These are phyloP conservation scores for Nibea coibor DNA, from an alignment of 2,113 vertebrate species.

Conservation along the genomic window DNA sequence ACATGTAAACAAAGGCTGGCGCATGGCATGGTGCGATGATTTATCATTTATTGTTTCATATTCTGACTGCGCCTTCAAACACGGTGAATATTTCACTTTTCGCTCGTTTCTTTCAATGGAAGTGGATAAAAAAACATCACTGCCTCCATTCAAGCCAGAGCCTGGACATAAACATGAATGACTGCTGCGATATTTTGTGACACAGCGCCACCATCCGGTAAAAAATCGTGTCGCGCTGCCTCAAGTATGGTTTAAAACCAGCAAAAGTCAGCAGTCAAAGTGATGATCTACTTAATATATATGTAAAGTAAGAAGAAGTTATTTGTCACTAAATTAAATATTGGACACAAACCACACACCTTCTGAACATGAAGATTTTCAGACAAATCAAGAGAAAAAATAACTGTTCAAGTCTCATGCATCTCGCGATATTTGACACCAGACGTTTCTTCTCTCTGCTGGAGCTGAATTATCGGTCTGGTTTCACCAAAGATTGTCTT, in stretches of 20 bases:
- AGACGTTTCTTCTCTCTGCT: too few relatives aligned
- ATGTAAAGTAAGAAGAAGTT: too few relatives aligned
- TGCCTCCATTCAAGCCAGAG: background rate
- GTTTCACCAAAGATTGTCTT: too few relatives aligned
- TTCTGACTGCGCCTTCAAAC: background rate
- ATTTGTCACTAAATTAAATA: too few relatives aligned
- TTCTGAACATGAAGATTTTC: too few relatives aligned
- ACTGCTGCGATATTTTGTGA: background rate
- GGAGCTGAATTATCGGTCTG: too few relatives aligned
- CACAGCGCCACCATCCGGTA: slow-evolving; percentile 45
- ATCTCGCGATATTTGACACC: too few relatives aligned
- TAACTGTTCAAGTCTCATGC: too few relatives aligned
- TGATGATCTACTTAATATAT: background rate
- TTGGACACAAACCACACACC: too few relatives aligned
- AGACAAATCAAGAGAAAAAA: too few relatives aligned
- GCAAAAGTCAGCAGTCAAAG: background rate
- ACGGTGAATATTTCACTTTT: background rate
- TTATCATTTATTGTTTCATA: background rate
- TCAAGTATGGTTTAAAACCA: too few relatives aligned
- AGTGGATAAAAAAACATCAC: background rate
- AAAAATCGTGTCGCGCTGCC: background rate
- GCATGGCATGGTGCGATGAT: background rate
- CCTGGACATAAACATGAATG: background rate
- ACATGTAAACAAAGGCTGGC: background rate
- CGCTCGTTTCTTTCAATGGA: background rate